Evolutionary conservation across 1,140 invertebrate species (phyloP).

Genomic region (Papilio xuthus): DNA sequence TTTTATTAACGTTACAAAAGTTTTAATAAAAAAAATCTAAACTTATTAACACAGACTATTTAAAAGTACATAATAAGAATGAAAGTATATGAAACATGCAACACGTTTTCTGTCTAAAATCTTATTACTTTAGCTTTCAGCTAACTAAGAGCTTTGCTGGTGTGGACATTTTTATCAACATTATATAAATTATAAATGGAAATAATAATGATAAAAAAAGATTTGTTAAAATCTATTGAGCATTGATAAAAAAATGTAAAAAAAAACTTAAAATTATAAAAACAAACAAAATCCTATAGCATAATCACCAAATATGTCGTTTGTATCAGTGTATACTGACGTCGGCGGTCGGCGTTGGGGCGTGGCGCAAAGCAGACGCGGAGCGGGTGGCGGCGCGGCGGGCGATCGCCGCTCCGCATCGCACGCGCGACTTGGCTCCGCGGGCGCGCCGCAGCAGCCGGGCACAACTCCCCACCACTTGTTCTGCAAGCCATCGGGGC

Average conservation of each 20-base stretch:
- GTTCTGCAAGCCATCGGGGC: conserved; percentile 52
- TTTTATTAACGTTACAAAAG: neutral
- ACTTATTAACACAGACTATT: too few species aligned
- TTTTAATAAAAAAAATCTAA: neutral
- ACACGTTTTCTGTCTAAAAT: too few species aligned
- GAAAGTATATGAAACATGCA: neutral
- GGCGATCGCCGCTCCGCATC: conserved; percentile 74
- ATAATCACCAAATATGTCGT: conserved; percentile 38
- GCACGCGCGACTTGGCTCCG: conserved; percentile 75
- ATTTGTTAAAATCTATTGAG: too few species aligned
- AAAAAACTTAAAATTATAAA: conserved; percentile 21
- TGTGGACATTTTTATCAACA: too few species aligned
- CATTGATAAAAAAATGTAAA: neutral
- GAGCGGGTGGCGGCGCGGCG: conserved; percentile 64
- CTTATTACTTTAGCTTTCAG: too few species aligned
- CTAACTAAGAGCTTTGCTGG: too few species aligned
- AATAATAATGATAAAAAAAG: too few species aligned
- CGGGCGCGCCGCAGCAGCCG: conserved; percentile 65
- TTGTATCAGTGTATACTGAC: conserved; percentile 55
- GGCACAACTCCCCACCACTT: conserved; percentile 63
- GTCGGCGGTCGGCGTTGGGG: conserved; percentile 64
- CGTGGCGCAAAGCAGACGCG: conserved; percentile 59
- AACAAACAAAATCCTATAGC: conserved; percentile 22
- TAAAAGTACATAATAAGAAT: too few species aligned
- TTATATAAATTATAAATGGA: too few species aligned